These are phyloP conservation scores for Gandaritis pyraliata DNA, from an alignment of 2,888 invertebrate genomes.

Conservation along the genomic window DNA sequence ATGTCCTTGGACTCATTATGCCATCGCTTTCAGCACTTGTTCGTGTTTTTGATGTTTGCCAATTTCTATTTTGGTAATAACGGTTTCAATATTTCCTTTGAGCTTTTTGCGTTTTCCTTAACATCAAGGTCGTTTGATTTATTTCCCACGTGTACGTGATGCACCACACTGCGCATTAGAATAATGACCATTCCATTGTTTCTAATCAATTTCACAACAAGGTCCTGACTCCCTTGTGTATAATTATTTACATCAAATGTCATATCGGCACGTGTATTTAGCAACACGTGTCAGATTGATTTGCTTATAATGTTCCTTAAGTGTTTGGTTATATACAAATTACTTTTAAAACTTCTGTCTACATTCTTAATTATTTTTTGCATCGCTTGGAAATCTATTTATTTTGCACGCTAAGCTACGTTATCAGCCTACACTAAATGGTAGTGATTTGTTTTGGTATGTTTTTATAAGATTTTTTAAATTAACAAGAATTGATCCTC, in stretches of 20 bases:
- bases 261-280: conserved; percentile 24
- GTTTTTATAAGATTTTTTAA: too few species aligned
- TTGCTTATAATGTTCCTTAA: conserved; percentile 6
- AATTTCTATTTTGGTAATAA: neutral
- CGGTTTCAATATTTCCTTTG: neutral
- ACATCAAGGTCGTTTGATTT: neutral
- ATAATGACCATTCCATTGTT: neutral
- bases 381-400: too few species aligned
- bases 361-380: too few species aligned
- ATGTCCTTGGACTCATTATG: neutral
- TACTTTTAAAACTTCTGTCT: too few species aligned
- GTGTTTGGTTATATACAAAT: neutral
- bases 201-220: conserved; percentile 12
- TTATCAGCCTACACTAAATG: too few species aligned
- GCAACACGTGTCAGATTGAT: conserved; percentile 30
- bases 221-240: conserved; percentile 14
- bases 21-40: neutral
- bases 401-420: too few species aligned
- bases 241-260: conserved; percentile 10
- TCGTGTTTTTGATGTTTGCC: neutral
- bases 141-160: conserved; percentile 2
- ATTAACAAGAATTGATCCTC: too few species aligned
- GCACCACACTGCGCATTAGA: neutral
- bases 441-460: too few species aligned
- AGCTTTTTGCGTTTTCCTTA: too few species aligned